Conservation (phyloP, 2,113 vertebrate genomes). For the Alligator mississippiensis region DNA sequence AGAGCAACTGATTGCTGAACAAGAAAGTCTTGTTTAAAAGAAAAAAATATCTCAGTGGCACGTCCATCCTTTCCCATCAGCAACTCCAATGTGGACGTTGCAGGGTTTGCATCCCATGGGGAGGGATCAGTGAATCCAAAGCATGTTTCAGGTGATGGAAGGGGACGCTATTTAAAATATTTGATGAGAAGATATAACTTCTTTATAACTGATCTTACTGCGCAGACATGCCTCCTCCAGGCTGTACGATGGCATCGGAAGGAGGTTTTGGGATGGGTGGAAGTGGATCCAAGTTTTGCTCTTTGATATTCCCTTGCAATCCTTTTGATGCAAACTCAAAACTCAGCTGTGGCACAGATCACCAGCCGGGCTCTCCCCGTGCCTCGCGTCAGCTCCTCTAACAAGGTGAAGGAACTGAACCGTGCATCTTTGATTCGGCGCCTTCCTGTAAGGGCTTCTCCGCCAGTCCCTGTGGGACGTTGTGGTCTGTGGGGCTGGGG, state of each 20-base stretch:
- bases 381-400: not conserved
- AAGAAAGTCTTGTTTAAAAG: not conserved
- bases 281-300: not conserved
- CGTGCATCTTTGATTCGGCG: not conserved
- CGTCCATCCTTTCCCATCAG: not conserved
- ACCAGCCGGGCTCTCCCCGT: not conserved
- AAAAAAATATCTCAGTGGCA: not conserved
- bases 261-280: not conserved
- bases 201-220: not conserved
- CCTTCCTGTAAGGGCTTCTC: not conserved
- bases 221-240: not conserved
- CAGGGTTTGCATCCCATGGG: not conserved
- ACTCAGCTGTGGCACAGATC: not conserved
- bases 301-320: not conserved
- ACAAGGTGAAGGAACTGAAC: not conserved
- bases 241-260: not conserved
- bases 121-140: not conserved
- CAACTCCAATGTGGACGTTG: fast-evolving
- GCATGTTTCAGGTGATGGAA: not conserved
- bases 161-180: not conserved
- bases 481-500: not conserved
- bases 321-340: not conserved
- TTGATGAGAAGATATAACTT: not conserved
- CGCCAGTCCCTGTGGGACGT: not conserved
- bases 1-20: not conserved